Evolutionary conservation across 2,113 vertebrate genomes (phyloP), one percentile per base, ranked within the genome.

Genomic region (Lophochroa leadbeateri): DNA sequence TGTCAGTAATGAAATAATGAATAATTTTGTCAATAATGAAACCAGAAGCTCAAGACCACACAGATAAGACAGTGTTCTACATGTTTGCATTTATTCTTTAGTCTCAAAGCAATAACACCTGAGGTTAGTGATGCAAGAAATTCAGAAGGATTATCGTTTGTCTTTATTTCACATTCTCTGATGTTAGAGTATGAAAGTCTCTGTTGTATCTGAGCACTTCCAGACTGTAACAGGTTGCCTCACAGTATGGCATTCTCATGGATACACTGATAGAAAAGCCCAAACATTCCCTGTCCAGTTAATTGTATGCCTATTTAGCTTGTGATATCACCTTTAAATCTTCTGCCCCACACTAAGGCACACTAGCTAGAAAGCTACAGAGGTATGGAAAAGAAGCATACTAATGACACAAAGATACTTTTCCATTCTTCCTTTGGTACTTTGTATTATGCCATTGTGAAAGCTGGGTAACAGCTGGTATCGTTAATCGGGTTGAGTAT

Each of bases 231-330:
- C n/a, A 74, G 5, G 6, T 37, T 88, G 23, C 39, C 43, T 74
- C 43, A 53, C 31, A 64, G 17, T 24, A 49, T 25, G n/a, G 11
- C 7, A 3, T 14, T 35, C 4, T 53, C 29, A 27, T 11, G 24
- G 31, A 46, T 13, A 63, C 57, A 68, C 23, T 58, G 8, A 24
- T 6, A 82, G 29, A 7, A 85, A 81, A 67, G 17, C 5, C 44
- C 13, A 61, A 46, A 41, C 0, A 0, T 46, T 72, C 7, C 58
- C 33, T 46, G 6, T 25, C 5, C 55, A 19, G 20, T 39, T 31
- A 55, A n/a, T 57, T 17, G 72, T 63, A n/a, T n/a, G 10, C 25
- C 12, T 27, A 23, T 52, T 63, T 82, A 60, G 5, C 21, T 81
- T 77, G 9, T 15, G 6, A 35, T 75, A 60, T 21, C 61, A 41